phyloP scores from a whole-genome alignment of 2,888 invertebrate genomes.

The Allolobophora icterica region DNA sequence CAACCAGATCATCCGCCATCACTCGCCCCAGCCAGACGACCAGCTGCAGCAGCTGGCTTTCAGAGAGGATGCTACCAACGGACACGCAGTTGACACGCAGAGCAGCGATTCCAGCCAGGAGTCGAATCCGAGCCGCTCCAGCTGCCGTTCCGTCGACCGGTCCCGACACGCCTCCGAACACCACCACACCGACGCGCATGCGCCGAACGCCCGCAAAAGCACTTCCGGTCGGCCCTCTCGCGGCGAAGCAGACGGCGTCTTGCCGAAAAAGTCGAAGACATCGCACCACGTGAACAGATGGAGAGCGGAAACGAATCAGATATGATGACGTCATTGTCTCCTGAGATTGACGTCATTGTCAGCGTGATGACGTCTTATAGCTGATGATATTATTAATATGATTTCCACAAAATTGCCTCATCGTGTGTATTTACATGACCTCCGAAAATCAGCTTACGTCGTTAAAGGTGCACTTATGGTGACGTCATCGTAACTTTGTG shows the following conservation, averaged over 20 bases:
- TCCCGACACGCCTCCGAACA: neutral
- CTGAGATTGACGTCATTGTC: neutral
- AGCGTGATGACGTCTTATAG: neutral
- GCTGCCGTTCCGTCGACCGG: neutral
- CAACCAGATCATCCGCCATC: neutral
- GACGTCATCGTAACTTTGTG: neutral
- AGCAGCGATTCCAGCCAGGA: neutral
- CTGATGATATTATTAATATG: too few relatives aligned
- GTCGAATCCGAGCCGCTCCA: neutral
- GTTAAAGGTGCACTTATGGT: neutral
- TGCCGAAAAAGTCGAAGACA: slow-evolving; percentile 35
- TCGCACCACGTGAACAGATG: slow-evolving; percentile 45
- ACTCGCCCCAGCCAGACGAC: neutral
- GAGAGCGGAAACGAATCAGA: slow-evolving; percentile 45
- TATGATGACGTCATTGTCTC: slow-evolving; percentile 29
- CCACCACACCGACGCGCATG: neutral
- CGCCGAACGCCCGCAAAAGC: neutral
- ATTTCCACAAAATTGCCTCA: neutral
- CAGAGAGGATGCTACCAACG: neutral
- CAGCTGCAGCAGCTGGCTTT: neutral
- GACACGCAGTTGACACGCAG: too few relatives aligned
- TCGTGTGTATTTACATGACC: neutral
- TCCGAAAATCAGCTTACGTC: neutral
- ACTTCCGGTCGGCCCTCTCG: neutral
- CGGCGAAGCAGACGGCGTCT: neutral